Conservation (phyloP, 1,140 invertebrate species). For the Grapholita molesta region DNA sequence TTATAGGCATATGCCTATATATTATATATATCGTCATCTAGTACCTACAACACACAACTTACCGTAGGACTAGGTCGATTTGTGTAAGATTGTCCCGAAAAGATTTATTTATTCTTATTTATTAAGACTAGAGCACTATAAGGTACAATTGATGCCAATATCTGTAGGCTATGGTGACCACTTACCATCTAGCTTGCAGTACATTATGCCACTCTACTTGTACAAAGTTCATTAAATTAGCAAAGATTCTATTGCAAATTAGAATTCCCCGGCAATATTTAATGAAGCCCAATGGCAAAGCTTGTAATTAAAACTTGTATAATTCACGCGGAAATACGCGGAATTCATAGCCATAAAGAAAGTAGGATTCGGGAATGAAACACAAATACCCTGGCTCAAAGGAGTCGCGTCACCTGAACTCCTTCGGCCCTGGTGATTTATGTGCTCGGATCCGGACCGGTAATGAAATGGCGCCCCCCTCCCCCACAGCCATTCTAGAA, state of each 20-base stretch:
- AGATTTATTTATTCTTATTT: no score
- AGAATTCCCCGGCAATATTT: neutral
- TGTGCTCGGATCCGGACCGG: constrained; percentile 77
- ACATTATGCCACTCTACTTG: no score
- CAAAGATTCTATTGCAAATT: neutral
- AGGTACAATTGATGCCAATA: no score
- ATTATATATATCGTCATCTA: no score
- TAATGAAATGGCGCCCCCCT: constrained; percentile 77
- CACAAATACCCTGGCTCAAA: constrained; percentile 59
- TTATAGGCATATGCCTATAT: no score
- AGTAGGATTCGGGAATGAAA: constrained; percentile 63
- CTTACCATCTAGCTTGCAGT: no score
- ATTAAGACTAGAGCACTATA: no score
- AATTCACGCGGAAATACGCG: constrained; percentile 43
- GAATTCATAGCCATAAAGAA: constrained; percentile 70
- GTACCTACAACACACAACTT: no score
- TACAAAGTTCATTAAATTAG: no score
- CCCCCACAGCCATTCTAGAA: constrained; percentile 69
- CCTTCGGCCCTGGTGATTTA: constrained; percentile 78
- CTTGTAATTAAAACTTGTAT: constrained; percentile 64
- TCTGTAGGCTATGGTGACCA: no score
- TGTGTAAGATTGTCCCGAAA: no score
- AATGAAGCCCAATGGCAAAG: constrained; percentile 36
- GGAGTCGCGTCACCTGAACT: constrained; percentile 71
- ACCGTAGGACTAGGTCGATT: no score